Evolutionary conservation across 2,113 vertebrate genomes (phyloP).

Genomic region (Calyptomena viridis): DNA sequence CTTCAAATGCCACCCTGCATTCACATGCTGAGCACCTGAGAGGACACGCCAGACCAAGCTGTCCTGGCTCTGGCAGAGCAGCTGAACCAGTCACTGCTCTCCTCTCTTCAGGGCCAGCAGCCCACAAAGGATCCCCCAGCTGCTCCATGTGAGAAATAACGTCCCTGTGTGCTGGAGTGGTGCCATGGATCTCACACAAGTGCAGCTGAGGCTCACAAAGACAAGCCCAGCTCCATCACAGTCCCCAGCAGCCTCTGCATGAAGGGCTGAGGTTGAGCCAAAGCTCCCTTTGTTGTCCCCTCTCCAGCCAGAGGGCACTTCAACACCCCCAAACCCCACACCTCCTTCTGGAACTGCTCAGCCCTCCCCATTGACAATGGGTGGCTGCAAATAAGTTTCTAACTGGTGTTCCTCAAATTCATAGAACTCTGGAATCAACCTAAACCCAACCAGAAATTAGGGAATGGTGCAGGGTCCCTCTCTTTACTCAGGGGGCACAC

Average conservation of each 20-base stretch:
- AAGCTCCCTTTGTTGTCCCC: background rate
- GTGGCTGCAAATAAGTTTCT: background rate
- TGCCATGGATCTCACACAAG: background rate
- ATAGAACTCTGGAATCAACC: background rate
- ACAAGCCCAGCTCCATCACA: background rate
- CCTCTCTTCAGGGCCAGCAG: background rate
- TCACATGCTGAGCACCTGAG: background rate
- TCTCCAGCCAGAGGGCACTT: background rate
- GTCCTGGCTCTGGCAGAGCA: background rate
- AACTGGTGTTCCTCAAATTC: background rate
- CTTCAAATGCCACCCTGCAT: background rate
- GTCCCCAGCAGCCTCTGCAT: background rate
- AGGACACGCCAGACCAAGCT: background rate
- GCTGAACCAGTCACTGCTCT: background rate
- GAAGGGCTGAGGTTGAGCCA: background rate
- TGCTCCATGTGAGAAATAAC: background rate
- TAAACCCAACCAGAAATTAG: background rate
- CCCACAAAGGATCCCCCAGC: background rate
- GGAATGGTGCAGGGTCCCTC: background rate
- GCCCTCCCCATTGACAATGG: background rate
- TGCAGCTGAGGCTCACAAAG: background rate
- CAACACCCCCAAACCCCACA: background rate
- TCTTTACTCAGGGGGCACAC: background rate
- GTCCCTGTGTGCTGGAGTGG: background rate
- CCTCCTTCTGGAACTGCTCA: background rate